Conservation (phyloP, 1,140 invertebrate species). For the Drosophila quadrilineata region DNA sequence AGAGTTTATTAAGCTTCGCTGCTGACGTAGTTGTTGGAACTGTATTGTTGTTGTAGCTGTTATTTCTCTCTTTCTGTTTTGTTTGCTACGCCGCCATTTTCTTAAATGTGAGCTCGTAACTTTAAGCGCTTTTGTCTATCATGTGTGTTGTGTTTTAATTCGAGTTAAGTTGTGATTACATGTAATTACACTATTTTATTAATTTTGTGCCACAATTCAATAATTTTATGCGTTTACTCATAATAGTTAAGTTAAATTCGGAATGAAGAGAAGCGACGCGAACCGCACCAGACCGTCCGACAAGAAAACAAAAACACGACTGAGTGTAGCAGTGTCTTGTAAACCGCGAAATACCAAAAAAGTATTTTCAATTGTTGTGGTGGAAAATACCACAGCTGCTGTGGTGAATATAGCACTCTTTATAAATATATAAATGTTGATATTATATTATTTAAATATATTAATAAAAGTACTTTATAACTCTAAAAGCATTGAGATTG, state of each 20-base stretch:
- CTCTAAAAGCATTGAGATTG: too few species aligned
- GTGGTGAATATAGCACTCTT: constrained; percentile 2
- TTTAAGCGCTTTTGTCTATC: constrained; percentile 4
- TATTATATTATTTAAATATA: too few species aligned
- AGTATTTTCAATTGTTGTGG: too few species aligned
- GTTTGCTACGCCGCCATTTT: constrained; percentile 69
- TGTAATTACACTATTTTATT: constrained; percentile 12
- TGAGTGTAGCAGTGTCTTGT: constrained; percentile 12
- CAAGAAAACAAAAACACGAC: constrained; percentile 43
- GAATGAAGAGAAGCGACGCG: constrained; percentile 16
- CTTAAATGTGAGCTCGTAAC: constrained; percentile 18
- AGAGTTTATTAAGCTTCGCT: constrained; percentile 63
- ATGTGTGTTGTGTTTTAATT: background rate
- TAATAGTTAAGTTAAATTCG: background rate
- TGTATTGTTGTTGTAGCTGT: constrained; percentile 38
- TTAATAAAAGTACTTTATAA: too few species aligned
- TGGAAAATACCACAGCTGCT: background rate
- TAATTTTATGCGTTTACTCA: constrained; percentile 28
- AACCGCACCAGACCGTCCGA: background rate
- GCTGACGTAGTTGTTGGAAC: constrained; percentile 47
- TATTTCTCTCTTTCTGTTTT: constrained; percentile 57
- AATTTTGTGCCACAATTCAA: constrained; percentile 18
- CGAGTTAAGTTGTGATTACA: background rate
- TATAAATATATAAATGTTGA: too few species aligned
- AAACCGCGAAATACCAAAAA: background rate